Evolutionary conservation across 2,113 vertebrate genomes (phyloP), one percentile per base, ranked within the genome.

Genomic region (Dicentrarchus labrax): DNA sequence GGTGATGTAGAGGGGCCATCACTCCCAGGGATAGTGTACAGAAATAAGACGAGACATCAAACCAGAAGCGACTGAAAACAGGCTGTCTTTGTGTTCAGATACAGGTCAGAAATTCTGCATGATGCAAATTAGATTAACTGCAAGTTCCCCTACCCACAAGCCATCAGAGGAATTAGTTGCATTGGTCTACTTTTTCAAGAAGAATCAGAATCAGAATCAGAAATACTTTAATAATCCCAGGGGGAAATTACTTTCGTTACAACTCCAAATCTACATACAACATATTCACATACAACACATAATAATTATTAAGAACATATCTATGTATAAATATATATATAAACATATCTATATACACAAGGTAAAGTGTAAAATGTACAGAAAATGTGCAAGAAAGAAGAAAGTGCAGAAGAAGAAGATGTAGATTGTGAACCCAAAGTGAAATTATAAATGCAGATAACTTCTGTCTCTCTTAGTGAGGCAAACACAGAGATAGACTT

Each of bases 21-120:
- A 10, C 19, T 56, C n/a, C 8, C 10, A 70, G 43, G 9, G 53
- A 12, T n/a, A 3, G 19, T 54, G 45, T 2, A 7, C 0, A 62
- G 24, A 57, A 53, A 69, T 15, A 41, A 39, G 2, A 30, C 30
- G 30, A 53, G 47, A 50, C 51, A 60, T 43, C 2, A 51, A 60
- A 51, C 48, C 12, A 22, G 65, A 41, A 53, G 53, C 38, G 60
- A 48, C 8, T 6, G 30, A 30, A 21, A 41, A 72, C 45, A 50
- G 19, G 22, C 24, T 45, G 21, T 57, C 5, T 68, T 69, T 73
- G 65, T 73, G 71, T 67, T 62, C n/a, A 71, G 12, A 72, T 57
- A 3, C 36, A 74, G n/a, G 22, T 30, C 30, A 30, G 30, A 30
- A 30, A 30, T 30, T 30, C 30, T 30, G 30, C 30, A 30, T 30